Evolutionary conservation across 2,113 vertebrate species (phyloP).

Genomic region (Leptobrachium ailaonicum): DNA sequence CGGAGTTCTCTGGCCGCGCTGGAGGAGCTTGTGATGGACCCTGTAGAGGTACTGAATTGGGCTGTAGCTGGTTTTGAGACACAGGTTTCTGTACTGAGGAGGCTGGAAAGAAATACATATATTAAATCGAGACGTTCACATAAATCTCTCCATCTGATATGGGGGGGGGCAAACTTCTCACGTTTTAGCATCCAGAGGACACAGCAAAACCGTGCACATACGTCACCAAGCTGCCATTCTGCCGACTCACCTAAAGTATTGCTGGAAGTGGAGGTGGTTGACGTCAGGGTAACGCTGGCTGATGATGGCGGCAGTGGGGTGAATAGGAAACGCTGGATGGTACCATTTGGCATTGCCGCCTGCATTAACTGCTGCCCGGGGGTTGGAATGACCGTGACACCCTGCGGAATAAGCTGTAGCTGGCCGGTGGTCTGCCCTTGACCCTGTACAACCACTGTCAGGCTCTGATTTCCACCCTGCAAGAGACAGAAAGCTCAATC

Average conservation of each 20-base stretch:
- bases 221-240: too few species aligned
- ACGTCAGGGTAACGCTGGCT: conserved; percentile 64
- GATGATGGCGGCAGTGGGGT: conserved; percentile 82
- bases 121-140: too few species aligned
- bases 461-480: conserved; percentile 89
- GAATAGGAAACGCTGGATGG: conserved; percentile 96
- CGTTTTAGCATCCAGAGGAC: not conserved
- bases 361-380: conserved; percentile 98
- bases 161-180: not conserved
- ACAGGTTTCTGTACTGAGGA: conserved; percentile 62
- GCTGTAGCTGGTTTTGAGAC: conserved; percentile 55
- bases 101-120: conserved; percentile 52
- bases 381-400: conserved; percentile 88
- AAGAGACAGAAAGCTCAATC: not conserved
- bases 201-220: not conserved
- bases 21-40: not conserved
- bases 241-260: conserved; percentile 76
- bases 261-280: conserved; percentile 76
- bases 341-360: conserved; percentile 96
- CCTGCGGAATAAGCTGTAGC: conserved; percentile 93
- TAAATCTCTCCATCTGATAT: not conserved
- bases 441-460: conserved; percentile 97
- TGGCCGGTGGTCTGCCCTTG: conserved; percentile 98
- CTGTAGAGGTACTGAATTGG: not conserved
- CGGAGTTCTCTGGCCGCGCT: too few species aligned